A percentile compares a stretch with the other conserved stretches of the same genome.
These are phyloP conservation scores for Bubo blakistoni DNA, from an alignment of 2,113 vertebrate genomes.

Conservation along the genomic window DNA sequence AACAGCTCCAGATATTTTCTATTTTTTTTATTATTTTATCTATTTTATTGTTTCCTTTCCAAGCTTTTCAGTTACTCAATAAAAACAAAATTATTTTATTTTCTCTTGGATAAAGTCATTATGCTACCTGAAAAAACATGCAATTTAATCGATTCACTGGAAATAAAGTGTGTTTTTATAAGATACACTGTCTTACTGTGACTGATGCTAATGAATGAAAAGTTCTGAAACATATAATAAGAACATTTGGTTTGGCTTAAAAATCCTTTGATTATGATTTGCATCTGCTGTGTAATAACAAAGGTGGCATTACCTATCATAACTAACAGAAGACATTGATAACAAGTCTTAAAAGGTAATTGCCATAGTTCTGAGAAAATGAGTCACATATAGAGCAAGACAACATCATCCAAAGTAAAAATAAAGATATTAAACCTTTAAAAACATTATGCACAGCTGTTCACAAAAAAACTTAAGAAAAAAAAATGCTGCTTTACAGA, in stretches of 20 bases:
- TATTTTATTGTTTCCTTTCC: not conserved
- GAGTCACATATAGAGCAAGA: not conserved
- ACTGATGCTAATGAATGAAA: not conserved
- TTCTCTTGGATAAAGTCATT: not conserved
- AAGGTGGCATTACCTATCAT: not conserved
- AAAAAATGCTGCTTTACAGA: fast-evolving
- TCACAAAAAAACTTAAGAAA: not conserved
- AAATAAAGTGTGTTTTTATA: not conserved
- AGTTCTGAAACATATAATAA: not conserved
- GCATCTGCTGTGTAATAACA: not conserved
- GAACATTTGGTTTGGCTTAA: not conserved
- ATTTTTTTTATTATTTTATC: not conserved
- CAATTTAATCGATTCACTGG: not conserved
- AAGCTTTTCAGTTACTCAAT: not conserved
- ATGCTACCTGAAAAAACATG: not conserved
- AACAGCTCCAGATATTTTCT: not conserved
- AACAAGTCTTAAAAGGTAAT: not conserved
- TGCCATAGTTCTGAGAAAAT: not conserved
- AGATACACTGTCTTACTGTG: not conserved
- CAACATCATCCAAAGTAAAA: not conserved
- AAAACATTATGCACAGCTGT: not conserved
- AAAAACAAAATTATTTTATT: not conserved
- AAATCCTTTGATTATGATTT: not conserved
- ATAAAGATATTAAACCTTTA: not conserved
- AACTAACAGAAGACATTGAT: not conserved